Evolutionary conservation across 1,140 invertebrate species (phyloP).

Genomic region (Saccostrea cuccullata): DNA sequence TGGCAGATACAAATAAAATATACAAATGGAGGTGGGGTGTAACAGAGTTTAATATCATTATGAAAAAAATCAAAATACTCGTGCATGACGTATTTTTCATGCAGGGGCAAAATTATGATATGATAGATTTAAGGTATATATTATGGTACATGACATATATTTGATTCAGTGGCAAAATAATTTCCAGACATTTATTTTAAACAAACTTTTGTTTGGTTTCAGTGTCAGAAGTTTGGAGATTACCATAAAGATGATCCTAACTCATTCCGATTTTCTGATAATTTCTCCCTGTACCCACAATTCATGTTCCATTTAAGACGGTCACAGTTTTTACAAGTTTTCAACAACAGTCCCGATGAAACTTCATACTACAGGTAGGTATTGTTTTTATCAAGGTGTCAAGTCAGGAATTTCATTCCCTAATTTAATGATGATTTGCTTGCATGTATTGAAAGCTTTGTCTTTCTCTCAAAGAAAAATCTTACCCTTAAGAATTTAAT

Average conservation of each 20-base stretch:
- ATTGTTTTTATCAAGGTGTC: not conserved
- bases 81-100: slow-evolving; percentile 66
- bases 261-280: slow-evolving; percentile 96
- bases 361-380: slow-evolving; percentile 97
- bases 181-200: not conserved
- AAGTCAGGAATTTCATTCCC: too few relatives aligned
- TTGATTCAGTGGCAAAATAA: too few relatives aligned
- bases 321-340: slow-evolving; percentile 99
- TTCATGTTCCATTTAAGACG: slow-evolving; percentile 99
- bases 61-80: slow-evolving; percentile 44
- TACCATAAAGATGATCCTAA: slow-evolving; percentile 98
- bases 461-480: too few relatives aligned
- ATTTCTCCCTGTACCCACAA: slow-evolving; percentile 98
- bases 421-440: too few relatives aligned
- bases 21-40: too few relatives aligned
- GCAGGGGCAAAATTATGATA: too few relatives aligned
- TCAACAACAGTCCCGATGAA: slow-evolving; percentile 99
- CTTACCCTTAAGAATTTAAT: too few relatives aligned
- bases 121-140: too few relatives aligned
- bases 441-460: too few relatives aligned
- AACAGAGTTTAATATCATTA: too few relatives aligned
- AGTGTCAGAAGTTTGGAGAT: slow-evolving; percentile 99
- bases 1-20: too few relatives aligned
- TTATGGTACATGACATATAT: too few relatives aligned
- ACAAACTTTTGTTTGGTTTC: slow-evolving; percentile 71